Conservation (phyloP, 2,797 vertebrate genomes). For the Graptemys geographica region DNA sequence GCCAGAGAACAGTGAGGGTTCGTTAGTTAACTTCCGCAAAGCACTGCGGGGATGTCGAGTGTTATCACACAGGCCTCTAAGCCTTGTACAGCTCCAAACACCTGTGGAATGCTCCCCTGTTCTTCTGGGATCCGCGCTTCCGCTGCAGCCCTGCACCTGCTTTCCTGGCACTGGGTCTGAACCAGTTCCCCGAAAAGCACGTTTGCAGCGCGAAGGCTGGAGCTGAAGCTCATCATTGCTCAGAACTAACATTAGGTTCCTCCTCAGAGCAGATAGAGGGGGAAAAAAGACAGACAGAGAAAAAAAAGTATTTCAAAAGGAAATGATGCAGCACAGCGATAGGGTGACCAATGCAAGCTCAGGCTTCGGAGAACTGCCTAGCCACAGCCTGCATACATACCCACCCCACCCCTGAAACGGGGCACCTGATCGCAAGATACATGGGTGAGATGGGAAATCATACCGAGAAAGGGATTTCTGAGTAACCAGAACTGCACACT, state of each 20-base stretch:
- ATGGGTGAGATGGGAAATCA: not conserved
- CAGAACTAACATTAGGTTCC: not conserved
- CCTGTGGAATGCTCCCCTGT: not conserved
- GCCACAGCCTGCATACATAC: constrained; percentile 3
- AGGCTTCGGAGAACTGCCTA: constrained; percentile 60
- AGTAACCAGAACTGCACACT: constrained; percentile 58
- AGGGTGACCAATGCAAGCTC: not conserved
- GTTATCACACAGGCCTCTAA: not conserved
- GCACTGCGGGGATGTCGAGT: not conserved
- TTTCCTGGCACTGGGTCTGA: not conserved
- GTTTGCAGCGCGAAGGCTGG: not conserved
- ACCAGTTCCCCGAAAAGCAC: not conserved
- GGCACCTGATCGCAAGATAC: constrained; percentile 45
- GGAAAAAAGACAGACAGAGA: not conserved
- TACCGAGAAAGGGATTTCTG: constrained; percentile 65
- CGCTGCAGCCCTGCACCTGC: not conserved
- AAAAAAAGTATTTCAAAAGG: constrained; percentile 37
- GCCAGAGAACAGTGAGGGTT: not conserved
- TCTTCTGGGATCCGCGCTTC: not conserved
- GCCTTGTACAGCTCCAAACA: not conserved
- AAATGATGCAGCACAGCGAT: constrained; percentile 72
- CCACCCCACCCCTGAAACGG: not conserved
- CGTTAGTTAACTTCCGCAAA: not conserved
- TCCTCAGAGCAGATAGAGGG: rapidly evolving
- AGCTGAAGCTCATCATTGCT: not conserved